Conservation (phyloP, 2,113 vertebrate genomes). For the Phalacrocorax brasilianus region DNA sequence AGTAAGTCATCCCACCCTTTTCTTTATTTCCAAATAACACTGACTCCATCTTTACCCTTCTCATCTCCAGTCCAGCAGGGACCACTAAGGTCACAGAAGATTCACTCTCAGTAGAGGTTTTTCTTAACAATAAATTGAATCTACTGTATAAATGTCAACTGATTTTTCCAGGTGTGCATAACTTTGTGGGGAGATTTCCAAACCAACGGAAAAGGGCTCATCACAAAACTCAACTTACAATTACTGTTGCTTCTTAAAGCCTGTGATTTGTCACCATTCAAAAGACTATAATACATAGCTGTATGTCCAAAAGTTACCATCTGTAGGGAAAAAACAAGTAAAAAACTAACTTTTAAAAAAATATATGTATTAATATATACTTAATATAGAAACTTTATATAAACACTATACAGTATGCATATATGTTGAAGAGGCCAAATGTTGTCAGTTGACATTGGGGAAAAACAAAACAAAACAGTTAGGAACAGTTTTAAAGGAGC, state of each 20-base stretch:
- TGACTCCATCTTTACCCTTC: background rate
- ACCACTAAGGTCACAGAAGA: background rate
- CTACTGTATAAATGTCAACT: background rate
- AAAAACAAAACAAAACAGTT: background rate
- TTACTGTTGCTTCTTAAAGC: background rate
- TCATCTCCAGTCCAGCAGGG: background rate
- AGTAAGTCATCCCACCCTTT: background rate
- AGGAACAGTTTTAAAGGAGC: background rate
- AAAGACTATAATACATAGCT: background rate
- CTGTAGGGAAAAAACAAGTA: background rate
- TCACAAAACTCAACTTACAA: background rate
- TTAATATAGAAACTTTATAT: background rate
- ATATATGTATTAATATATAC: background rate
- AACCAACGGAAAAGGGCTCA: background rate
- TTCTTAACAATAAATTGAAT: background rate
- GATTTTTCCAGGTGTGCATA: background rate
- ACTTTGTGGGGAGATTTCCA: background rate
- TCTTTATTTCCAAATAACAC: background rate
- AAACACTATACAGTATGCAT: background rate
- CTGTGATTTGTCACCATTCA: background rate
- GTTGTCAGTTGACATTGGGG: background rate
- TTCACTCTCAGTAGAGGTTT: background rate
- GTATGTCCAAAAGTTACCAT: background rate
- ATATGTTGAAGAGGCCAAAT: background rate
- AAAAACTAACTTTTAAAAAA: background rate